These are phyloP conservation scores for Percopsis transmontana DNA, from an alignment of 2,113 vertebrate genomes.

Conservation along the genomic window DNA sequence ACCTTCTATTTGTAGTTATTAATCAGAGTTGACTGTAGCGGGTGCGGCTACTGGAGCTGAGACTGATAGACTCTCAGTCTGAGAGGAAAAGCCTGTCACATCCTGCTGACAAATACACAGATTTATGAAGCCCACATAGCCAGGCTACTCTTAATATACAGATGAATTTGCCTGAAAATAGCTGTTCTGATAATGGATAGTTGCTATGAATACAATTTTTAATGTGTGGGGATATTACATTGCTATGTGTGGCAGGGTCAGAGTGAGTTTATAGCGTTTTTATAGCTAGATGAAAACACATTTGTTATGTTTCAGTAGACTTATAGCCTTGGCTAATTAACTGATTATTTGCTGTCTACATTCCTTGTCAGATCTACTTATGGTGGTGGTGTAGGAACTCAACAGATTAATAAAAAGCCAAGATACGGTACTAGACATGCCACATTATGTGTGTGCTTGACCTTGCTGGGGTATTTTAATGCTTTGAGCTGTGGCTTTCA, in stretches of 20 bases:
- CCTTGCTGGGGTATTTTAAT: slow-evolving; percentile 41
- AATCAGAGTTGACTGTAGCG: slow-evolving; percentile 79
- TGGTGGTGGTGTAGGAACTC: slow-evolving; percentile 33
- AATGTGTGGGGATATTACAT: slow-evolving; percentile 10
- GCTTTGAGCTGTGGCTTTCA: slow-evolving; percentile 44
- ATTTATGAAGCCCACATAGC: slow-evolving; percentile 72
- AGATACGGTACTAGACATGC: slow-evolving; percentile 28
- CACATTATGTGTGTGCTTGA: slow-evolving; percentile 48
- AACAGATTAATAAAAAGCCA: slow-evolving; percentile 38
- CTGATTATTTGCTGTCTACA: slow-evolving; percentile 61
- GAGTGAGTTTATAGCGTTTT: slow-evolving; percentile 42
- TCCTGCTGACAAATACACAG: slow-evolving; percentile 76
- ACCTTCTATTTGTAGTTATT: slow-evolving; percentile 77
- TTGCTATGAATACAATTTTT: slow-evolving; percentile 52
- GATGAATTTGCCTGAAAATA: slow-evolving; percentile 71
- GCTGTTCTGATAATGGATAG: slow-evolving; percentile 63
- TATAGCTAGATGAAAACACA: slow-evolving; percentile 21
- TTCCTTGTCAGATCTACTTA: slow-evolving; percentile 60
- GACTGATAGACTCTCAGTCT: slow-evolving; percentile 77
- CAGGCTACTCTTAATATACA: slow-evolving; percentile 67
- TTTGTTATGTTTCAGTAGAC: slow-evolving; percentile 29
- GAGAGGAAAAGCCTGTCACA: slow-evolving; percentile 75
- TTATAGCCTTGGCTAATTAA: slow-evolving; percentile 60
- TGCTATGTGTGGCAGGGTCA: slow-evolving; percentile 33
- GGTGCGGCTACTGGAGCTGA: slow-evolving; percentile 73